Percentiles rank a stretch among this genome's conserved stretches.
These are phyloP conservation scores for Oceanites oceanicus DNA, from an alignment of 2,113 vertebrate genomes.

Conservation along the genomic window DNA sequence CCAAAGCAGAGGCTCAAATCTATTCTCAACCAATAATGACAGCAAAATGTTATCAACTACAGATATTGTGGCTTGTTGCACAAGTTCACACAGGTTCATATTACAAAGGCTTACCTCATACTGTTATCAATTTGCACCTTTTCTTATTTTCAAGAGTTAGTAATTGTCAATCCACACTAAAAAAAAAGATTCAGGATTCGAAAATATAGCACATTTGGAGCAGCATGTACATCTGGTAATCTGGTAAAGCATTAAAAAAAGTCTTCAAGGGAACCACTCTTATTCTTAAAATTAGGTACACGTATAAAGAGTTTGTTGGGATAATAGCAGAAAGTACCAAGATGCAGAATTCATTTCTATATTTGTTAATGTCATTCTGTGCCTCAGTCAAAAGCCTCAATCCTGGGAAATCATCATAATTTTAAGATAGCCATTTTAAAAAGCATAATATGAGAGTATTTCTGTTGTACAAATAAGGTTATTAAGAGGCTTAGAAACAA, in stretches of 20 bases:
- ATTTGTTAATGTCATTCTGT: background rate
- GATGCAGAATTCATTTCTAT: background rate
- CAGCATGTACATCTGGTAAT: background rate
- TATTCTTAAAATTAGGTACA: background rate
- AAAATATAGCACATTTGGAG: background rate
- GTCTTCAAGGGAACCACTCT: background rate
- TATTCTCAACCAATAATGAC: background rate
- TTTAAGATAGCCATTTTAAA: background rate
- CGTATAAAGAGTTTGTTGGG: background rate
- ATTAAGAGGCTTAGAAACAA: background rate
- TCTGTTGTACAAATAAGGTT: background rate
- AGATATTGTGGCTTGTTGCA: background rate
- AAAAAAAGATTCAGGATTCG: background rate
- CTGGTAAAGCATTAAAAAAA: background rate
- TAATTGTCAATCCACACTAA: background rate
- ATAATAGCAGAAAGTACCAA: background rate
- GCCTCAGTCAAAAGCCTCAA: background rate
- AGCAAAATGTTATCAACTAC: background rate
- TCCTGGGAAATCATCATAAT: background rate
- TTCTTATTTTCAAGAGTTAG: background rate
- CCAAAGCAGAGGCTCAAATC: background rate
- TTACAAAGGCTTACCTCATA: background rate
- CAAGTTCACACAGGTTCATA: background rate
- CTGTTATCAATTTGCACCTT: background rate
- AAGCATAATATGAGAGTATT: background rate